Evolutionary conservation across 2,113 vertebrate genomes (phyloP), one percentile per base, ranked within the genome.

Genomic region (Podarcis raffonei): DNA sequence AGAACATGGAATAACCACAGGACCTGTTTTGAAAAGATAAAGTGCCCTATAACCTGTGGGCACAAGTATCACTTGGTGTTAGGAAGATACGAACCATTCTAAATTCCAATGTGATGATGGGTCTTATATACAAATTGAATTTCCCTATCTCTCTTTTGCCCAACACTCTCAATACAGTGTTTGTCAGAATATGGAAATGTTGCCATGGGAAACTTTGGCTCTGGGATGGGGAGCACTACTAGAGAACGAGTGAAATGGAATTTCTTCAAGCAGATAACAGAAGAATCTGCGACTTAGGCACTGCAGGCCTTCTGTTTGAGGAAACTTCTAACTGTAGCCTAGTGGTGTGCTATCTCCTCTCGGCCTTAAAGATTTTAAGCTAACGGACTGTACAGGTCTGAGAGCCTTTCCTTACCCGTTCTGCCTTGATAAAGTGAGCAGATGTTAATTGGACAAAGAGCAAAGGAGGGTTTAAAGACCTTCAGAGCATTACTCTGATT

Each of bases 401-500:
- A 85, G 39, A 87, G 89, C 42, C 59, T 25, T 15, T 32, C 13
- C 11, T 23, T 12, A 18, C n/a, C 0, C n/a, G 15, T 78, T 80
- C 88, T 15, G 18, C 59, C 59, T 62, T 20, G 6, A 0, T 16
- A 71, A 78, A 35, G n/a, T 84, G 62, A 18, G 37, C 0, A 89
- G n/a, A 89, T 81, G 39, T 88, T 68, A 93, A 75, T n/a, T 85
- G 76, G 18, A 68, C 32, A 53, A 3, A 30, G 23, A 85, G 1
- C 25, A 83, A 89, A n/a, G 62, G 35, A 35, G 3, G 15, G 42
- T 80, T 90, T 90, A 88, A 89, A 93, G 92, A 69, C 79, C 30
- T 92, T 90, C 22, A 85, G 66, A 91, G 83, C 12, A 42, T 84
- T 62, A 62, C n/a, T 27, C 68, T 94, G 53, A 90, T 93, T 93